A percentile compares a stretch with the other conserved stretches of the same genome.
Conservation (phyloP, 1,140 invertebrate species). For the Brachionus manjavacas region DNA sequence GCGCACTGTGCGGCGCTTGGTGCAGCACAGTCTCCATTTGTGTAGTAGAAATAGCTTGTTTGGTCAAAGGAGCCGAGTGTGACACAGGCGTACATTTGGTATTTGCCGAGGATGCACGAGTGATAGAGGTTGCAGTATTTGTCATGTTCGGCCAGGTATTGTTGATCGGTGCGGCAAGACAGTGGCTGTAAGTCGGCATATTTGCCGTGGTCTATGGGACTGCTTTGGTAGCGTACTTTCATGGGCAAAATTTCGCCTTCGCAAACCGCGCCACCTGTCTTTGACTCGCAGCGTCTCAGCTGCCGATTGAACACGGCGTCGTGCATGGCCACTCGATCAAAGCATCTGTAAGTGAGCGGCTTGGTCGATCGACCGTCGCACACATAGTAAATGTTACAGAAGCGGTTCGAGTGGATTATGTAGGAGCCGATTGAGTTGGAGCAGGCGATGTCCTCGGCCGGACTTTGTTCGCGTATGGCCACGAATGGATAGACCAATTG, state of each 20-base stretch:
- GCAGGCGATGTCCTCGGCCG: background rate
- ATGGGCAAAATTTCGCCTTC: background rate
- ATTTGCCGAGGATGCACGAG: conserved; percentile 31
- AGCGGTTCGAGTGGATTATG: background rate
- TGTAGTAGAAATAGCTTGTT: conserved; percentile 39
- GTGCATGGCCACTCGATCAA: background rate
- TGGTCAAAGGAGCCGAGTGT: background rate
- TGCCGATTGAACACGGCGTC: conserved; percentile 18
- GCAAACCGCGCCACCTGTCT: background rate
- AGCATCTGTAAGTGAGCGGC: conserved; percentile 6
- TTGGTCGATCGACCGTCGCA: conserved; percentile 18
- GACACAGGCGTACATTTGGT: conserved; percentile 42
- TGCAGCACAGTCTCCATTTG: conserved; percentile 41
- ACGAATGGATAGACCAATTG: conserved; percentile 28
- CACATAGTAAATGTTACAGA: conserved; percentile 39
- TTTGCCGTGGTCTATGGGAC: conserved; percentile 15
- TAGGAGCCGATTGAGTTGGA: background rate
- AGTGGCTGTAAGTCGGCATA: background rate
- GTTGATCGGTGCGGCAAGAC: background rate
- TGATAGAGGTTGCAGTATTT: conserved; percentile 43
- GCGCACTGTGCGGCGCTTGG: background rate
- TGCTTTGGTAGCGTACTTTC: conserved; percentile 1
- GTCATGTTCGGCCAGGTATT: conserved; percentile 36
- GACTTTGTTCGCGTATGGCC: background rate
- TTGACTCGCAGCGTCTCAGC: background rate